These are phyloP conservation scores for Beris chalybata DNA, from an alignment of 2,888 invertebrate species.

Conservation along the genomic window DNA sequence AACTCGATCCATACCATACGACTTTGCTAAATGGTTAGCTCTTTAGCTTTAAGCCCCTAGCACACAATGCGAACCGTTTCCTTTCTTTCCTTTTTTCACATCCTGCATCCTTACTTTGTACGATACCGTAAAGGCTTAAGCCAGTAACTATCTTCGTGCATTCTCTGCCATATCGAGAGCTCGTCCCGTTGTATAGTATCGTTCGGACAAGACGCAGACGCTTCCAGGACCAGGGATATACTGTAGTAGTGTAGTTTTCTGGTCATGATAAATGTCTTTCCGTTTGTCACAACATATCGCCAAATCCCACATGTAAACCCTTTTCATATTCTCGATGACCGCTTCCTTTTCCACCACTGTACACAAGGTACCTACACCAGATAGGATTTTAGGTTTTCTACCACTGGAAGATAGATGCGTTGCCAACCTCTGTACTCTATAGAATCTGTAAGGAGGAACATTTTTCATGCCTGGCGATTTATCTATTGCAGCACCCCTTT, in stretches of 20 bases:
- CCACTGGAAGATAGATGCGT: slow-evolving; percentile 9
- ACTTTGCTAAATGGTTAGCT: too few species aligned
- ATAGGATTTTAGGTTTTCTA: neutral
- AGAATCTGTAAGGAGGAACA: slow-evolving; percentile 2
- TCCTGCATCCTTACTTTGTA: too few species aligned
- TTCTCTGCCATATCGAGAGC: too few species aligned
- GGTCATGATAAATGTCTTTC: slow-evolving; percentile 28
- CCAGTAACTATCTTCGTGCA: too few species aligned
- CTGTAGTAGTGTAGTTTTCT: neutral
- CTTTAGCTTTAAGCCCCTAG: too few species aligned
- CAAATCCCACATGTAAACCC: slow-evolving; percentile 32
- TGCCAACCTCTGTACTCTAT: slow-evolving; percentile 4
- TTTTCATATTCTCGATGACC: slow-evolving; percentile 32
- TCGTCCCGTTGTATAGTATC: too few species aligned
- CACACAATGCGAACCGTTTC: too few species aligned
- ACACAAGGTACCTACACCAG: neutral
- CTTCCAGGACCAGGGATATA: too few species aligned
- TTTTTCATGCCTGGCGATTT: slow-evolving; percentile 23
- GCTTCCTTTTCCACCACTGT: neutral
- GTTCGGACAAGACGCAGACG: too few species aligned
- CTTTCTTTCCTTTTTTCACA: too few species aligned
- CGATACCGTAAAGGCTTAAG: too few species aligned
- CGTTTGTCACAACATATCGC: slow-evolving; percentile 31
- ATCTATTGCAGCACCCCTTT: slow-evolving; percentile 21
- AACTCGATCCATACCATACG: too few species aligned